Conservation (phyloP, 1,140 invertebrate genomes). For the Portunus trituberculatus region DNA sequence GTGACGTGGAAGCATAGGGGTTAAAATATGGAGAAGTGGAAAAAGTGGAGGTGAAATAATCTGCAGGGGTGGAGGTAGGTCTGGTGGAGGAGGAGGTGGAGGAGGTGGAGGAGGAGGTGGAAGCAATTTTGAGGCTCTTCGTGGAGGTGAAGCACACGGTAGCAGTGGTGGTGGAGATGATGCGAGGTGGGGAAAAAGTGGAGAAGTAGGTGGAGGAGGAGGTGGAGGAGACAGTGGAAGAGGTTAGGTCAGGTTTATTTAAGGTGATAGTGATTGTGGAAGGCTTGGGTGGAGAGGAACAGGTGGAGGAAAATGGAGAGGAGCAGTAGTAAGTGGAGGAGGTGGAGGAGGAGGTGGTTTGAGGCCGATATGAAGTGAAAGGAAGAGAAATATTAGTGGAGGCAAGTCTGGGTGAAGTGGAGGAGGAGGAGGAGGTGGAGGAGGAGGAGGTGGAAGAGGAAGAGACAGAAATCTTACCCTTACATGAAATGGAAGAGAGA, state of each 20-base stretch:
- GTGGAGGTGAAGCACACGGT: neutral
- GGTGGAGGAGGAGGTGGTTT: neutral
- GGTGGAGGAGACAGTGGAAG: neutral
- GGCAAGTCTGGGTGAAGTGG: neutral
- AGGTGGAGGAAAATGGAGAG: neutral
- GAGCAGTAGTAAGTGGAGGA: neutral
- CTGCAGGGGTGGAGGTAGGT: neutral
- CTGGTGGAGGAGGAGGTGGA: neutral
- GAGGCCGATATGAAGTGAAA: neutral
- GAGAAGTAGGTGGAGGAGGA: neutral
- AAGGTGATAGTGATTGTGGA: neutral
- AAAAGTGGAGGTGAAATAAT: neutral
- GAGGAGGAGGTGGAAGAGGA: neutral
- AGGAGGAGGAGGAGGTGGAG: neutral
- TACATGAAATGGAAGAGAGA: neutral
- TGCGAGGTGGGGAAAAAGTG: neutral
- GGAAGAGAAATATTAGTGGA: neutral
- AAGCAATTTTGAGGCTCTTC: neutral
- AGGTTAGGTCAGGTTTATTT: neutral
- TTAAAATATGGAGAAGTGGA: neutral
- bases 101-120: neutral
- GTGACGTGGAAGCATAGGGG: neutral
- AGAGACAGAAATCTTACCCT: neutral
- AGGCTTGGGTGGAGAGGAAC: neutral
- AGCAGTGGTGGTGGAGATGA: neutral